These are phyloP conservation scores for Aphelenchoides fujianensis DNA, from an alignment of 1,140 invertebrate genomes.

Conservation along the genomic window DNA sequence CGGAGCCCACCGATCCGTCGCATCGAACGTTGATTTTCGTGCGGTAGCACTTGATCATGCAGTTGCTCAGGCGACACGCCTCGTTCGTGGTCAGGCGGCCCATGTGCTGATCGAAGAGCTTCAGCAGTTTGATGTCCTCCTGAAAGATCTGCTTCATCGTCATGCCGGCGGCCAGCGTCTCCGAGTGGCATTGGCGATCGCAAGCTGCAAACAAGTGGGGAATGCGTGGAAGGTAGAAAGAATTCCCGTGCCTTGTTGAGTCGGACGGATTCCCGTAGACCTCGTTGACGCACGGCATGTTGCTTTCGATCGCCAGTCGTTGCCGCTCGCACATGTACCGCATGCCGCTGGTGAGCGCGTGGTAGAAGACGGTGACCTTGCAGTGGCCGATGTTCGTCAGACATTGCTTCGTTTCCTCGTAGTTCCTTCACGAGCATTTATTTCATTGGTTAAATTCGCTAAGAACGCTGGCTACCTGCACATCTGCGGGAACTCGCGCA, in stretches of 20 bases:
- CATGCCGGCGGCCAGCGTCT: conserved; percentile 4
- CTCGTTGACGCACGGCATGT: not conserved
- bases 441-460: no score
- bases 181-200: not conserved
- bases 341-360: not conserved
- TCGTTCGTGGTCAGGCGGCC: conserved; percentile 11
- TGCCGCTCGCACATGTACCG: conserved; percentile 1
- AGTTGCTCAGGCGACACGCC: conserved; percentile 15
- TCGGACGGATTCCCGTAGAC: not conserved
- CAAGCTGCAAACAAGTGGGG: conserved; percentile 5
- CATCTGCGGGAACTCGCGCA: not conserved
- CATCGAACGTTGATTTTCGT: conserved; percentile 17
- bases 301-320: not conserved
- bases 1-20: conserved; percentile 10
- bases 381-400: not conserved
- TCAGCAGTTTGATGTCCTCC: conserved; percentile 21
- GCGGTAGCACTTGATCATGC: conserved; percentile 12
- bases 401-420: not conserved
- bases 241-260: conserved; percentile 1
- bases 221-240: not conserved
- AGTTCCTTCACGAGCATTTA: no score
- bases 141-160: conserved; percentile 21
- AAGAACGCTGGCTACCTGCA: not conserved
- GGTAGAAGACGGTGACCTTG: not conserved
- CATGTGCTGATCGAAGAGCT: conserved; percentile 24